phyloP scores from a whole-genome alignment of 2,888 invertebrate species.

The Thumatha senex region DNA sequence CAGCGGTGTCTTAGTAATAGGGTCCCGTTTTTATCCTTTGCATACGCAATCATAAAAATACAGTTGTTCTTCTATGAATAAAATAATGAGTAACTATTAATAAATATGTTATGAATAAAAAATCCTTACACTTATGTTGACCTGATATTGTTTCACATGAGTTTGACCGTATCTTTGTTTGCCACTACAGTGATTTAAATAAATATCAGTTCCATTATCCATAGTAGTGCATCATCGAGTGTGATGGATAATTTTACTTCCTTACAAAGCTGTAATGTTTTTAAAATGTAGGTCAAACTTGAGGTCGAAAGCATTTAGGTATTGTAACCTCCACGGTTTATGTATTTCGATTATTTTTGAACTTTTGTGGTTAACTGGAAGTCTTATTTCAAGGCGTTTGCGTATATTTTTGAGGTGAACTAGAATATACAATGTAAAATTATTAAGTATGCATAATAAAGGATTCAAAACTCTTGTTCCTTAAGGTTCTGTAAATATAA shows the following conservation, averaged over 20 bases:
- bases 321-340: slow-evolving; percentile 4
- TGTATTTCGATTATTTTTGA: slow-evolving; percentile 16
- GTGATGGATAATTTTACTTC: background rate
- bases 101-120: too few species aligned
- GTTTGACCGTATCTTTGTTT: background rate
- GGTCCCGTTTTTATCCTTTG: too few species aligned
- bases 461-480: background rate
- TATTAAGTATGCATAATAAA: background rate
- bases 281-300: slow-evolving; percentile 22
- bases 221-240: too few species aligned
- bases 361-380: slow-evolving; percentile 23
- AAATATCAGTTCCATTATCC: too few species aligned
- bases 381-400: slow-evolving; percentile 24
- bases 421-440: background rate
- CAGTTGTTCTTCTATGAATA: too few species aligned
- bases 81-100: too few species aligned
- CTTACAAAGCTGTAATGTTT: background rate
- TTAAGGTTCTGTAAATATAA: too few species aligned
- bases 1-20: too few species aligned
- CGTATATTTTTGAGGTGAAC: background rate
- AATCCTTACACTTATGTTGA: too few species aligned
- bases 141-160: too few species aligned
- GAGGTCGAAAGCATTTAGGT: slow-evolving; percentile 5
- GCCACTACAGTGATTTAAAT: too few species aligned
- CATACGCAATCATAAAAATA: too few species aligned